A percentile compares a stretch with the other conserved stretches of the same genome.
These are phyloP conservation scores for Philypnodon macrostomus DNA, from an alignment of 2,797 vertebrate genomes.

Conservation along the genomic window DNA sequence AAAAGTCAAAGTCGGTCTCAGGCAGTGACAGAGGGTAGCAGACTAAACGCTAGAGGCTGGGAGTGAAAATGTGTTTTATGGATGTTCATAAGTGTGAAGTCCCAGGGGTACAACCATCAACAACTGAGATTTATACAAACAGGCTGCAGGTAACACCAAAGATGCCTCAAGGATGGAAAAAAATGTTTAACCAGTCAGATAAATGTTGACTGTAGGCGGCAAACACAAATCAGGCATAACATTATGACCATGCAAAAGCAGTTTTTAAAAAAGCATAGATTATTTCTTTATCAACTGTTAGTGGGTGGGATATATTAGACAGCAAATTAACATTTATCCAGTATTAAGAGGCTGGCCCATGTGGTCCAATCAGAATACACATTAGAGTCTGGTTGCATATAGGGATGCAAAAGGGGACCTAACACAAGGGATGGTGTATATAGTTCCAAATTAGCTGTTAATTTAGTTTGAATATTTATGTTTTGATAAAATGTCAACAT, in stretches of 20 bases:
- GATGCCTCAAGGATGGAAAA: conserved; percentile 25
- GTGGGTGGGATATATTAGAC: too few species aligned
- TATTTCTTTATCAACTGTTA: too few species aligned
- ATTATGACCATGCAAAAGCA: too few species aligned
- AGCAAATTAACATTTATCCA: too few species aligned
- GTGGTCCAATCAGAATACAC: too few species aligned
- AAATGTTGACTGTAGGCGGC: conserved; percentile 3
- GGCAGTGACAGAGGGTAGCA: conserved; percentile 22
- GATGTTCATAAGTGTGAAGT: conserved; percentile 34
- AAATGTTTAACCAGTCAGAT: conserved; percentile 10
- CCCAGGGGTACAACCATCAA: conserved; percentile 38
- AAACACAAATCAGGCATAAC: too few species aligned
- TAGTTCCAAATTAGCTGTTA: conserved; percentile 5
- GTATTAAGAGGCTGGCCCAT: too few species aligned
- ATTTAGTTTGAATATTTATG: conserved; percentile 5
- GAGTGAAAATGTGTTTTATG: conserved; percentile 36
- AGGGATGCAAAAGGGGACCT: too few species aligned
- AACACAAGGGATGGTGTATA: too few species aligned
- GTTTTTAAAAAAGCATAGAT: too few species aligned
- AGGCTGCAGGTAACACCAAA: conserved; percentile 30
- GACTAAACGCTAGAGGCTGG: conserved; percentile 18
- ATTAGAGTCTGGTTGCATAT: too few species aligned
- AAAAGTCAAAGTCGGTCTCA: conserved; percentile 24
- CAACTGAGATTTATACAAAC: conserved; percentile 32
- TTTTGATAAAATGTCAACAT: conserved; percentile 10